Evolutionary conservation across 2,113 vertebrate species (phyloP).

Genomic region (Jacana jacana): DNA sequence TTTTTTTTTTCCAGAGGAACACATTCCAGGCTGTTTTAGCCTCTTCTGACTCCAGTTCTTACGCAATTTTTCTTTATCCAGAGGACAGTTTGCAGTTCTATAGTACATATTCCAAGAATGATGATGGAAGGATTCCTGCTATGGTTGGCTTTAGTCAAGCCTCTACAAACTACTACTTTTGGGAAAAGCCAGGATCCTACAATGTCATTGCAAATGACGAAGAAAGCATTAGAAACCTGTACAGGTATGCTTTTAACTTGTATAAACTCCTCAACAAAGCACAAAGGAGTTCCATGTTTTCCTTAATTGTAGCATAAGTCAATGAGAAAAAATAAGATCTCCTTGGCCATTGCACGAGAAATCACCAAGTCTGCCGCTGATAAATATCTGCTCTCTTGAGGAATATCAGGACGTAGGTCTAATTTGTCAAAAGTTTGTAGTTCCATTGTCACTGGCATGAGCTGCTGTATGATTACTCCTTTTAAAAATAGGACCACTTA

Average conservation of each 20-base stretch:
- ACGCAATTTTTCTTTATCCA: conserved; percentile 89
- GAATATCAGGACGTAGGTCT: not conserved
- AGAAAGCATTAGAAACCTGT: conserved; percentile 78
- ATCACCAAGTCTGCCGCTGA: not conserved
- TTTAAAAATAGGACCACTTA: not conserved
- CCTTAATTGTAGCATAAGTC: not conserved
- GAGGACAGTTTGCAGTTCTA: conserved; percentile 85
- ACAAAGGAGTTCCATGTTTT: not conserved
- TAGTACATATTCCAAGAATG: conserved; percentile 73
- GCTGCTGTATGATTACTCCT: not conserved
- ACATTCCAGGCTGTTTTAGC: conserved; percentile 92
- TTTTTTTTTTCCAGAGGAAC: conserved; percentile 81
- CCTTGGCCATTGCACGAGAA: not conserved
- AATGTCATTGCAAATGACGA: conserved; percentile 82
- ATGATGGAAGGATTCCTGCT: conserved; percentile 50
- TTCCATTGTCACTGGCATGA: not conserved
- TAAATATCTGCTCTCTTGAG: not conserved
- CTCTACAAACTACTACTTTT: conserved; percentile 69
- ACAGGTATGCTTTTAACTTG: conserved; percentile 77
- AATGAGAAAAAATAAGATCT: not conserved
- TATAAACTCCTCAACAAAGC: not conserved
- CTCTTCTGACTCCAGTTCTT: conserved; percentile 81
- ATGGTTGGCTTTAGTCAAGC: conserved; percentile 88
- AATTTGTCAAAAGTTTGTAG: not conserved
- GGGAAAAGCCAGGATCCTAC: conserved; percentile 76